Base-by-base conservation (phyloP, 2,888 invertebrate species). In the Drosophila meridionalis region DNA sequence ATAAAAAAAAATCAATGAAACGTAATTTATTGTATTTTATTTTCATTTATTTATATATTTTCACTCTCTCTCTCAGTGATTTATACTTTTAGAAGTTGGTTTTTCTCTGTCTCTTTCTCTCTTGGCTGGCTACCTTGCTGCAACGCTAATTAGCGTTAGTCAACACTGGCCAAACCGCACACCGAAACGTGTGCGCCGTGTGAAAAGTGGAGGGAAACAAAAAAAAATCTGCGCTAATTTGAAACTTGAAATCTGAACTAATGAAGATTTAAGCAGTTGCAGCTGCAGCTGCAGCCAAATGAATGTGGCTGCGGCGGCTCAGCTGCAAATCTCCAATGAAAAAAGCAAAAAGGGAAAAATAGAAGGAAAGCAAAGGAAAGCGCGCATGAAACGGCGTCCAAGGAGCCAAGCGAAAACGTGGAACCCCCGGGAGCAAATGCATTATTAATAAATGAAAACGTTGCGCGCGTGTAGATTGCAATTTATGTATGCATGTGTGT, bases 381-480 rank as follows among this genome's bases (percentile, higher is more conserved):
- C 69, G 71, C 61, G 68, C 60, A 57, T 73, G 55, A 72, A 83
- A 62, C 47, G 47, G 38, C 71, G 64, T 14, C 40, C 69, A 65
- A 65, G 72, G 64, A 76, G 45, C 58, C 43, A 59, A 42, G 59
- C 63, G 47, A 57, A 66, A 60, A 52, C 53, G 65, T 59, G 30
- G 42, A 52, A 32, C 71, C 68, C 69, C 65, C 58, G 36, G 26
- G 52, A 52, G 53, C 69, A 80, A 80, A 75, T 83, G 83, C 78
- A 86, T 83, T 80, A 86, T 83, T 83, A 83, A 83, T 83, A 73
- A 80, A 71, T 73, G 86, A 74, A 75, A 76, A 76, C 64, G 78
- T 53, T 75, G 82, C 75, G 75, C 71, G 75, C 71, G 78, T 81
- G 78, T 78, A 63, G 82, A 79, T 77, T 66, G 77, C 80, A 73